These are phyloP conservation scores for Oscheius myriophilus DNA, from an alignment of 2,888 invertebrate species.

Conservation along the genomic window DNA sequence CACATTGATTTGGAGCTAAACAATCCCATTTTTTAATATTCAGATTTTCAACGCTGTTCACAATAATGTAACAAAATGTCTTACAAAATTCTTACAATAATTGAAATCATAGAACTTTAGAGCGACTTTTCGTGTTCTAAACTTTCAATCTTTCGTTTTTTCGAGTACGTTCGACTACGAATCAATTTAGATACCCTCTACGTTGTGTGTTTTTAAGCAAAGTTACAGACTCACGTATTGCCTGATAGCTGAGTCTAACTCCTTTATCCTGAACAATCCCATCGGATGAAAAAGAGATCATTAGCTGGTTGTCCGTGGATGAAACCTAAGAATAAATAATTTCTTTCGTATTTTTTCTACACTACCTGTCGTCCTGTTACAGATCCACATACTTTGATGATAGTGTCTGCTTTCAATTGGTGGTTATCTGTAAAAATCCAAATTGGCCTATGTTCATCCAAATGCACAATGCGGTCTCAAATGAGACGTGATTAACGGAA, in stretches of 20 bases:
- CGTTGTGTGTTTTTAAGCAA: background rate
- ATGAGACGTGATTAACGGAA: conserved; percentile 11
- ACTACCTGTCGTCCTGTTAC: conserved; percentile 23
- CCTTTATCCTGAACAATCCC: conserved; percentile 33
- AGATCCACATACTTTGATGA: conserved; percentile 21
- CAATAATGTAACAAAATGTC: too few species aligned
- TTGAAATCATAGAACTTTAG: too few species aligned
- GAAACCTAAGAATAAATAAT: conserved; percentile 27
- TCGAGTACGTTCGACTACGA: too few species aligned
- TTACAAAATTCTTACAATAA: too few species aligned
- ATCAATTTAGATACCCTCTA: too few species aligned
- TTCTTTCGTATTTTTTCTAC: background rate
- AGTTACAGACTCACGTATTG: conserved; percentile 37
- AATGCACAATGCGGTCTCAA: background rate
- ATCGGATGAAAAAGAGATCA: conserved; percentile 34
- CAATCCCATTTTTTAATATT: background rate
- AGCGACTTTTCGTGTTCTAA: too few species aligned
- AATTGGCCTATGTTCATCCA: too few species aligned
- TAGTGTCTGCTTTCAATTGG: conserved; percentile 22
- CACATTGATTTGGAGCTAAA: conserved; percentile 27
- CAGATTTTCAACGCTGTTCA: too few species aligned
- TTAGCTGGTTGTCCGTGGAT: conserved; percentile 21
- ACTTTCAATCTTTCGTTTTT: too few species aligned
- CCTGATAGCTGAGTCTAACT: conserved; percentile 31
- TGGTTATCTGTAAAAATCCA: conserved; percentile 17